Evolutionary conservation across 2,113 vertebrate genomes (phyloP), one percentile per base, ranked within the genome.

Genomic region (Macroglossus sobrinus): DNA sequence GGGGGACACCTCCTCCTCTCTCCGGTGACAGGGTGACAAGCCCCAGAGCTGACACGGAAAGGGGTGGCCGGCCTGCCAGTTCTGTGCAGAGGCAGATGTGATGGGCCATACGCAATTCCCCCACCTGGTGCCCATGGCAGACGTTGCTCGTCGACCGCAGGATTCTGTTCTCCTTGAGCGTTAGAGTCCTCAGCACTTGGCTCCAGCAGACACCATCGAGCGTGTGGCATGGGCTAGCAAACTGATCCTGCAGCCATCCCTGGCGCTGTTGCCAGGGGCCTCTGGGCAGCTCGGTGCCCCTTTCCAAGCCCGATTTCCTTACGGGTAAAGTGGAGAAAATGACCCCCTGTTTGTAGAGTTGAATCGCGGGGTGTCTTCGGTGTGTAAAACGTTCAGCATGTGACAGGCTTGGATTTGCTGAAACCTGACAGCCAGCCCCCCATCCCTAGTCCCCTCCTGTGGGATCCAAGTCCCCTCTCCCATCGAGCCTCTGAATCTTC

Each of bases 401-500:
- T 45, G 35, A 21, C 38, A 38, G 40, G 89, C 80, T 16, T 3
- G 5, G 61, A 24, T 75, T 38, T 57, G 38, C 47, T 53, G 50
- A 9, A 26, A 3, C n/a, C 66, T 35, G 24, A 33, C 16, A 21
- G 12, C 7, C 6, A 21, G 21, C 3, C 45, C 12, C n/a, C 40
- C 9, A 28, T 15, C 8, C 33, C 63, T 26, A 1, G 26, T 12
- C n/a, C 16, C 15, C 26, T 2, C 40, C 13, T 3, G 0, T 35
- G 61, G 81, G 0, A 47, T 69, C 30, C 30, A 9, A 3, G 33
- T 28, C 18, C 10, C 75, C 16, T 71, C 43, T 35, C 61, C 59
- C 18, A 4, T 30, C 18, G 19, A 69, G 55, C 74, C n/a, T 47
- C 55, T 16, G n/a, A 74, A 26, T 43, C 38, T 47, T 55, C 14